These are phyloP conservation scores for Phlogophora meticulosa DNA, from an alignment of 2,888 invertebrate genomes.

Conservation along the genomic window DNA sequence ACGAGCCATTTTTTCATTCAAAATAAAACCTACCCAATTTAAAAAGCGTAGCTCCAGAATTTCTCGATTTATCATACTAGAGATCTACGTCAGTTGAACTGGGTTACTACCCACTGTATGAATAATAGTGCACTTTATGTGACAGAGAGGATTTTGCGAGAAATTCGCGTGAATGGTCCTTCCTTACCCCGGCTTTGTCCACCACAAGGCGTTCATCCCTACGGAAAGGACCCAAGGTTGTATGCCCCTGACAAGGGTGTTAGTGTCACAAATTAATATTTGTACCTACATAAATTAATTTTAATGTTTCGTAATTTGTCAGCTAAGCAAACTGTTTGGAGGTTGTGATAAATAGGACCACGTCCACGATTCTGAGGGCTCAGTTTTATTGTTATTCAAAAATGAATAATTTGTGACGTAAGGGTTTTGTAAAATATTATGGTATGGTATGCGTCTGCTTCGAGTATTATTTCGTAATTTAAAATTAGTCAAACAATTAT, in stretches of 20 bases:
- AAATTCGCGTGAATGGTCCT: slow-evolving; percentile 80
- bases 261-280: slow-evolving; percentile 76
- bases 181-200: slow-evolving; percentile 78
- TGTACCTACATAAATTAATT: slow-evolving; percentile 72
- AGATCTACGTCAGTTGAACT: slow-evolving; percentile 80
- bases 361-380: not conserved
- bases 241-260: slow-evolving; percentile 77
- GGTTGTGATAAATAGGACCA: slow-evolving; percentile 30
- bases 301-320: slow-evolving; percentile 67
- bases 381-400: slow-evolving; percentile 39
- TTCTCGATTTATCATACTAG: slow-evolving; percentile 80
- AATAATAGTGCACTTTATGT: slow-evolving; percentile 86
- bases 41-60: slow-evolving; percentile 61
- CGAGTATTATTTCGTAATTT: no score
- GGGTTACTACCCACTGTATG: slow-evolving; percentile 76
- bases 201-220: slow-evolving; percentile 74
- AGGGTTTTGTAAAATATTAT: not conserved
- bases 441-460: no score
- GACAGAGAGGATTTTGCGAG: slow-evolving; percentile 81
- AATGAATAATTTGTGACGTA: slow-evolving; percentile 1
- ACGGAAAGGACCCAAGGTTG: slow-evolving; percentile 69
- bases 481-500: no score
- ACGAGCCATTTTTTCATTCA: slow-evolving; percentile 5
- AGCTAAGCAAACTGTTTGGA: slow-evolving; percentile 45
- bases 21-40: slow-evolving; percentile 49